Base-by-base conservation (phyloP, 2,797 vertebrate species). In the Amphiprion clarkii region DNA sequence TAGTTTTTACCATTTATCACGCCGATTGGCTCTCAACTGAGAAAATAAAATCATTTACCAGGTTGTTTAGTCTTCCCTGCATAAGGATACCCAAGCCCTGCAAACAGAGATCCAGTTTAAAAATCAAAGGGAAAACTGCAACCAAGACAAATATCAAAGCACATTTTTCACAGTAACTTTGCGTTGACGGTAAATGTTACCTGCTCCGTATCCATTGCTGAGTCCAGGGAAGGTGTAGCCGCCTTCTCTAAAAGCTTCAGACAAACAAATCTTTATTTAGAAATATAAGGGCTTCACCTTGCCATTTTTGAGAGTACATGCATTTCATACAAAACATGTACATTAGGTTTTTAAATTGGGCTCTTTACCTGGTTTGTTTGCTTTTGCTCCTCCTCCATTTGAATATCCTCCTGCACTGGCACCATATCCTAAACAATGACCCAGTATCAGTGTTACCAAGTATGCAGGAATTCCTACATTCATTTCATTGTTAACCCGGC, bases 351-450 rank as follows among this genome's bases (percentile, higher is more conserved):
- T 63, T 6, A 39, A 21, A 33, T 33, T 2, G 12, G 16, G 4
- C 25, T 19, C 5, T 6, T 29, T 59, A 93, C 91, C 85, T 89
- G 89, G 75, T 88, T 88, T 89, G 69, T 84, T 84, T 51, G 78
- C 21, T 67, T 89, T 88, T 21, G 54, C 51, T 39, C 81, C 84
- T 39, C 69, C 89, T 71, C 70, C 83, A 39, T 92, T 93, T 67
- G 79, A 48, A 76, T 76, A 82, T 25, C 46, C 74, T 10, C 83
- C 90, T 21, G 72, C 51, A 53, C 33, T 44, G 44, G 88, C 76
- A 52, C 62, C 78, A 16, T 86, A 78, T 59, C 88, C 93, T 92
- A 64, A 67, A 67, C 52, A 83, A 71, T n/a, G 3, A 33, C 46
- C 77, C 1, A 74, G 33, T 14, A 64, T 61, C 19, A 55, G n/a